Conservation (phyloP, 1,140 invertebrate species). For the Drosophila eugracilis region DNA sequence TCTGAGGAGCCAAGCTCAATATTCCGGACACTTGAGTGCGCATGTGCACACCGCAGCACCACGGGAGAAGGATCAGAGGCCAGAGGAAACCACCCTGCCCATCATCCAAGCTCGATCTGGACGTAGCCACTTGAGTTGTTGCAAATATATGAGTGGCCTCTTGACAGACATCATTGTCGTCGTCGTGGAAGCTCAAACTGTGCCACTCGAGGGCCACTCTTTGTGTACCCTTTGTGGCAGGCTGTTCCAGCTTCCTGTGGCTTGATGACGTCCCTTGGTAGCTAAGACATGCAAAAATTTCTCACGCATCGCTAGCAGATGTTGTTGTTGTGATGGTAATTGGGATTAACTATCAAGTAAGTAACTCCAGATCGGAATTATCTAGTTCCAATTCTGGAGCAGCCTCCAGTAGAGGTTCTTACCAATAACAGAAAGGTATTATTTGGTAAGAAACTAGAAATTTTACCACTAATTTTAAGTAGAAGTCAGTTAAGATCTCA, state of each 20-base stretch:
- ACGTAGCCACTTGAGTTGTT: slow-evolving; percentile 65
- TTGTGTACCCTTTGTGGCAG: slow-evolving; percentile 49
- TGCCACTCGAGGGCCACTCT: slow-evolving; percentile 56
- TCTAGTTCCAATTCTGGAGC: too few species aligned
- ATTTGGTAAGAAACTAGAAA: too few species aligned
- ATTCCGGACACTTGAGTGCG: slow-evolving; percentile 75
- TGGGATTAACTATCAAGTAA: slow-evolving; percentile 1
- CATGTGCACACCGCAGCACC: slow-evolving; percentile 72
- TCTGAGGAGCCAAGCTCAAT: slow-evolving; percentile 39
- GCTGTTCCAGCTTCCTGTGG: slow-evolving; percentile 69
- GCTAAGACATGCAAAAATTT: slow-evolving; percentile 65
- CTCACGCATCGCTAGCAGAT: slow-evolving; percentile 75
- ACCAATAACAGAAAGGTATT: too few species aligned
- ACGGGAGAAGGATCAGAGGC: slow-evolving; percentile 43
- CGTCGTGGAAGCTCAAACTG: slow-evolving; percentile 56
- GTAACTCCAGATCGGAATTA: neutral
- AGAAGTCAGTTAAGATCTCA: neutral
- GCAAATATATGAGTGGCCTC: slow-evolving; percentile 80
- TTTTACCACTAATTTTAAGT: too few species aligned
- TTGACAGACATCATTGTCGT: slow-evolving; percentile 68
- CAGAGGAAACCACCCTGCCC: slow-evolving; percentile 11
- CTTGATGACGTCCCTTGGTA: slow-evolving; percentile 58
- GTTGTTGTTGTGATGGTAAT: slow-evolving; percentile 12
- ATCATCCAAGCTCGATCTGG: slow-evolving; percentile 12
- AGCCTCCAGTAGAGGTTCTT: too few species aligned